Base-by-base conservation (phyloP, 2,113 vertebrate species). In the Phaethornis superciliosus region DNA sequence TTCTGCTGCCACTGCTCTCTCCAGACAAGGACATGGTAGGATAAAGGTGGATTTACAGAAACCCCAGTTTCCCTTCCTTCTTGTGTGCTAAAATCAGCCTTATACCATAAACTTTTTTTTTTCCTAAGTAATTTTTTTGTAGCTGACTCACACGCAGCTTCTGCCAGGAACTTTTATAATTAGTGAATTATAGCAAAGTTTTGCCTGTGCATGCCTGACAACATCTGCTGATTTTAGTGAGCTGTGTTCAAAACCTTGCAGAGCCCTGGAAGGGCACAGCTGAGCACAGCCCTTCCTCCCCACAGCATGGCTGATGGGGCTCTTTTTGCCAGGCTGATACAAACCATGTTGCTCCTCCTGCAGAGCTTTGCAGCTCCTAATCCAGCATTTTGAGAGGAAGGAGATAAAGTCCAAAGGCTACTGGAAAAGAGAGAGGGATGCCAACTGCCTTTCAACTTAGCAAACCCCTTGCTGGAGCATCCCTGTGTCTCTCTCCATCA, bases 121-220 rank as follows among this genome's bases (percentile, higher is more conserved):
- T 60, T 32, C 51, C 65, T 74, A 90, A 95, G 80, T 96, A 80
- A 95, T 91, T 96, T 96, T 96, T 97, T 55, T 81, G 94, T 85
- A 97, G 96, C 95, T 98, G 97, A 98, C 96, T 98, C 97, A 98
- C 82, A 51, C 0, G 2, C 55, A 88, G 88, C 63, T 93, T 71
- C 94, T 97, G 97, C 97, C 98, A 98, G 96, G 96, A 97, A 97
- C 96, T 91, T 97, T 96, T 96, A 86, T 96, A 97, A 98, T 97
- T 97, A 97, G 89, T 85, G 97, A 96, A 97, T 95, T 95, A 95
- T 92, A 92, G 94, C 93, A 88, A 97, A 93, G 81, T 68, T 96
- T 93, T 96, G 97, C 95, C 95, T 70, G 76, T 89, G 96, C 97
- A 97, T 4, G 97, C 94, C 96, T 97, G 64, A 93, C 90, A 95